phyloP scores from a whole-genome alignment of 2,797 vertebrate genomes.

The Gephyroberyx darwinii region DNA sequence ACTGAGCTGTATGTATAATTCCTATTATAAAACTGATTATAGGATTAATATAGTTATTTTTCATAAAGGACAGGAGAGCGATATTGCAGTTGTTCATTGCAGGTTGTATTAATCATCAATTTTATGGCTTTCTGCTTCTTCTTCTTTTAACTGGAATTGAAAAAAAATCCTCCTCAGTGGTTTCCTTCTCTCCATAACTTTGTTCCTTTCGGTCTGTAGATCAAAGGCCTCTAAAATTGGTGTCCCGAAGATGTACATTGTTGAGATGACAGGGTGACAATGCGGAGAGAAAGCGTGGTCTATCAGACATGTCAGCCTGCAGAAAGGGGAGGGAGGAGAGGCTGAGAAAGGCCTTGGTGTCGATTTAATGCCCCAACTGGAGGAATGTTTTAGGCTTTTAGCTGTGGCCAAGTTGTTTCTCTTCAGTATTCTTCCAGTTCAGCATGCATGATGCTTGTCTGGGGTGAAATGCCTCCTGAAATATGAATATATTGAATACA shows the following conservation, averaged over 20 bases:
- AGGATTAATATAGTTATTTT: slow-evolving; percentile 5
- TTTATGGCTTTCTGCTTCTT: slow-evolving; percentile 62
- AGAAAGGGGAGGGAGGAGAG: slow-evolving; percentile 79
- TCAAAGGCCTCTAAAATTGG: slow-evolving; percentile 89
- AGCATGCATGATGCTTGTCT: slow-evolving; percentile 44
- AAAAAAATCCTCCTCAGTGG: slow-evolving; percentile 66
- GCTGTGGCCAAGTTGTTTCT: slow-evolving; percentile 50
- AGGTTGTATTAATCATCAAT: slow-evolving; percentile 62
- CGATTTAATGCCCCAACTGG: slow-evolving; percentile 73
- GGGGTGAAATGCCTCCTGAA: slow-evolving; percentile 36
- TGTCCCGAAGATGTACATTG: slow-evolving; percentile 89
- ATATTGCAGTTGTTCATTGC: slow-evolving; percentile 40
- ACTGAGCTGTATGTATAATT: neutral
- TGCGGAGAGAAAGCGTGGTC: slow-evolving; percentile 86
- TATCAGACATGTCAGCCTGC: slow-evolving; percentile 88
- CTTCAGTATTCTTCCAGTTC: slow-evolving; percentile 24
- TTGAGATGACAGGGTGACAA: slow-evolving; percentile 89
- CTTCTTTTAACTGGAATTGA: slow-evolving; percentile 25
- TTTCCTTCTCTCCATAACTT: slow-evolving; percentile 83
- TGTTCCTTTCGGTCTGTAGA: slow-evolving; percentile 91
- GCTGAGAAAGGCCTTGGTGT: slow-evolving; percentile 69
- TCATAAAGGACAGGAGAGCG: neutral
- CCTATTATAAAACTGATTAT: neutral
- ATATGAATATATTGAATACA: neutral
- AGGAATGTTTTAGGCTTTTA: slow-evolving; percentile 70